phyloP scores from a whole-genome alignment of 2,113 vertebrate species.

The Tringa solitaria region DNA sequence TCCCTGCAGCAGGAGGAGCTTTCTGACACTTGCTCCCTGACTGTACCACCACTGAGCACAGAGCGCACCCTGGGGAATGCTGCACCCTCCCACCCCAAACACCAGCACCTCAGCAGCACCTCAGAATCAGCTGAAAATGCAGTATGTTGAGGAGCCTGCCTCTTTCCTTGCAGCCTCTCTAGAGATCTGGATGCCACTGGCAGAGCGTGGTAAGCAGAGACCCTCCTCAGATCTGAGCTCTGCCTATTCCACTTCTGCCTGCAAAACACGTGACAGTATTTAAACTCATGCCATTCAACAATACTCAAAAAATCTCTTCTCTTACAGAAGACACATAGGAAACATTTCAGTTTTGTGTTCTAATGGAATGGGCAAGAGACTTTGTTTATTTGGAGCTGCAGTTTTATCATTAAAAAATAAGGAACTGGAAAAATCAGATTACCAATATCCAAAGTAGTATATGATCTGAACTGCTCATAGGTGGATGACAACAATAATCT shows the following conservation, averaged over 20 bases:
- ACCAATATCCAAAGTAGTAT: background rate
- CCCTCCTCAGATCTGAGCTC: background rate
- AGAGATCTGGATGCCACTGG: background rate
- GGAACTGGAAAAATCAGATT: background rate
- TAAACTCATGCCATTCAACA: background rate
- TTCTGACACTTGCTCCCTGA: background rate
- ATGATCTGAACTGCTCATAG: background rate
- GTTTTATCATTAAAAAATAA: background rate
- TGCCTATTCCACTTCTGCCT: background rate
- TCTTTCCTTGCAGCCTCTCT: background rate
- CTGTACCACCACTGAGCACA: background rate
- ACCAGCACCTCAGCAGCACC: background rate
- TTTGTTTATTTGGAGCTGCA: background rate
- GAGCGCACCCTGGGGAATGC: accelerated
- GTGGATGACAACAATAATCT: background rate
- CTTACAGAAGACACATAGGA: background rate
- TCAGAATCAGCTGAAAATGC: background rate
- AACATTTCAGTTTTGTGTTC: background rate
- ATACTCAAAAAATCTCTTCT: background rate
- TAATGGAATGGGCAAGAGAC: background rate
- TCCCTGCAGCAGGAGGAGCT: background rate
- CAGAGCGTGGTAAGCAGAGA: background rate
- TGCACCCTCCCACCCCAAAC: background rate
- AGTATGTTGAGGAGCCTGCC: background rate
- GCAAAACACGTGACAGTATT: background rate